These are phyloP conservation scores for Thamnophis sirtalis DNA, from an alignment of 2,113 vertebrate genomes.

Conservation along the genomic window DNA sequence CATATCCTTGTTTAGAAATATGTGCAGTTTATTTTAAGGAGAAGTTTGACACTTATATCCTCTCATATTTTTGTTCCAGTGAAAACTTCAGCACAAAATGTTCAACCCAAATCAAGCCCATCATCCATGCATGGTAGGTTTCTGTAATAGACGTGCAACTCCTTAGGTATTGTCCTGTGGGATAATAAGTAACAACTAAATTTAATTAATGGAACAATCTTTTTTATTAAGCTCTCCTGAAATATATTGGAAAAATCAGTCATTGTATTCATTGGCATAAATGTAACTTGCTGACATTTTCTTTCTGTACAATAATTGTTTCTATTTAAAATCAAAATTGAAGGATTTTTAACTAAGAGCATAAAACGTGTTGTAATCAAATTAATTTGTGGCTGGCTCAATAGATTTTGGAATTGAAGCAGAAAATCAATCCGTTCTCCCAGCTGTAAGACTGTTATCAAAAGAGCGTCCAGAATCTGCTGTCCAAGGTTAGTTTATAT, in stretches of 20 bases:
- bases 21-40: background rate
- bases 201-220: slow-evolving; percentile 28
- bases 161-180: slow-evolving; percentile 3
- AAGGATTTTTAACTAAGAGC: background rate
- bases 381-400: background rate
- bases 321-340: background rate
- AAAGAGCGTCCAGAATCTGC: background rate
- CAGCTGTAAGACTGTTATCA: background rate
- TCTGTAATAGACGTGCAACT: background rate
- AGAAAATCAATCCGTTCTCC: background rate
- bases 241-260: background rate
- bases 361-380: background rate
- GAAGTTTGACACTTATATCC: background rate
- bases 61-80: slow-evolving; percentile 60
- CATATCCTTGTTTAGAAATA: background rate
- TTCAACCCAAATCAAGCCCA: slow-evolving; percentile 66
- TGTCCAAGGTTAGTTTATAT: background rate
- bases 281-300: background rate
- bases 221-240: slow-evolving; percentile 13
- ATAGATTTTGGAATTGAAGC: background rate
- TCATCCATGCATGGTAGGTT: slow-evolving; percentile 72
- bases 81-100: slow-evolving; percentile 54
- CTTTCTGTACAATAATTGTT: background rate
- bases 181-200: background rate
- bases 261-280: background rate